phyloP scores from a whole-genome alignment of 2,113 vertebrate genomes.

The Procavia capensis region DNA sequence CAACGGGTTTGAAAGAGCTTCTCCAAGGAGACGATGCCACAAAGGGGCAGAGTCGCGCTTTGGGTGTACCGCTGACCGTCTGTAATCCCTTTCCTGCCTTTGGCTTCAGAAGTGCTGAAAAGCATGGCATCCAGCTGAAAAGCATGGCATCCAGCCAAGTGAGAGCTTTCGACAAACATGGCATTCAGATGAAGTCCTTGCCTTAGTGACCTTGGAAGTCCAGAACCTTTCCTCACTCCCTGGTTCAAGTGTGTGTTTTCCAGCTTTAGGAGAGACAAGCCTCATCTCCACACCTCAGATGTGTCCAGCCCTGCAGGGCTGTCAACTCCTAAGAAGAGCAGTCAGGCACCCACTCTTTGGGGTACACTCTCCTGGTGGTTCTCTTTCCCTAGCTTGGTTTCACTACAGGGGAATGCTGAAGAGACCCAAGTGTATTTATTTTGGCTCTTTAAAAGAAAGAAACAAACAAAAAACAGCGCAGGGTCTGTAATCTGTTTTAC shows the following conservation, averaged over 20 bases:
- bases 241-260: slow-evolving; percentile 76
- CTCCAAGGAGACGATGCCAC: neutral
- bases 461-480: neutral
- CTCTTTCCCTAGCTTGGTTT: slow-evolving; percentile 64
- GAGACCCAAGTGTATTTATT: slow-evolving; percentile 48
- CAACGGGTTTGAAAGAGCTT: neutral
- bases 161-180: neutral
- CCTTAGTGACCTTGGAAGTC: slow-evolving; percentile 41
- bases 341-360: slow-evolving; percentile 69
- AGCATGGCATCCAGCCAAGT: slow-evolving; percentile 29
- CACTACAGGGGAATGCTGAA: slow-evolving; percentile 53
- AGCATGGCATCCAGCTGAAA: too few species aligned
- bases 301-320: slow-evolving; percentile 76
- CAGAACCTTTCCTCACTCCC: slow-evolving; percentile 59
- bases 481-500: slow-evolving; percentile 82
- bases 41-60: neutral
- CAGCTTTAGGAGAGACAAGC: slow-evolving; percentile 68
- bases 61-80: slow-evolving; percentile 38
- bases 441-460: slow-evolving; percentile 3
- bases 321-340: slow-evolving; percentile 57
- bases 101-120: slow-evolving; percentile 66
- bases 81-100: slow-evolving; percentile 61
- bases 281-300: slow-evolving; percentile 72
- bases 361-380: neutral
- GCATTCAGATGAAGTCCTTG: neutral